phyloP scores from a whole-genome alignment of 2,113 vertebrate species.

The Hyla sarda region DNA sequence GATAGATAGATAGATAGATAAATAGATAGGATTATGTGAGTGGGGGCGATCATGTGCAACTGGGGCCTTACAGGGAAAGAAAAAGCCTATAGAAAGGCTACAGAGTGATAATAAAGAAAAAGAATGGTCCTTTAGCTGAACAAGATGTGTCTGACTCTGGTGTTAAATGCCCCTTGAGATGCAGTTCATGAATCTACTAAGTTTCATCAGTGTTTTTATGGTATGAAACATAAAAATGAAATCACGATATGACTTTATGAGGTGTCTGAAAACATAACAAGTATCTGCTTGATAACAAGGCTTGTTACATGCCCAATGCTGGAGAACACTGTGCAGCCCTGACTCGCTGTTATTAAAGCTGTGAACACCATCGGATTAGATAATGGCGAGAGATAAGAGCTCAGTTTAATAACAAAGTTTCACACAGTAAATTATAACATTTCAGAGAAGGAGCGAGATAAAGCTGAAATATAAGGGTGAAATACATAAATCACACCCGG shows the following conservation, averaged over 20 bases:
- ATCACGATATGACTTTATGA: not conserved
- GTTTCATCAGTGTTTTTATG: not conserved
- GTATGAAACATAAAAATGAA: not conserved
- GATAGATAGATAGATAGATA: no score
- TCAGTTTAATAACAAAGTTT: not conserved
- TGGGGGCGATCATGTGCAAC: no score
- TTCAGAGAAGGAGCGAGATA: not conserved
- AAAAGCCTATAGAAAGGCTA: not conserved
- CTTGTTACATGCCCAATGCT: not conserved
- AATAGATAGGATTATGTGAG: no score
- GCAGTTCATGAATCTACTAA: not conserved
- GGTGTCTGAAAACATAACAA: not conserved
- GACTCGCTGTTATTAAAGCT: not conserved
- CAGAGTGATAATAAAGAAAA: not conserved
- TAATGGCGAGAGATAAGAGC: not conserved
- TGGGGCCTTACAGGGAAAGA: not conserved
- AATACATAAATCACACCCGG: not conserved
- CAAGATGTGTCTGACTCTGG: not conserved
- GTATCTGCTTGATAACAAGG: not conserved
- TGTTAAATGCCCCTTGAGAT: not conserved
- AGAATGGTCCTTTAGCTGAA: not conserved
- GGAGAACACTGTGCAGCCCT: not conserved
- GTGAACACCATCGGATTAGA: not conserved
- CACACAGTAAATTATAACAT: not conserved
- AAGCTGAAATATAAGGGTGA: not conserved